phyloP scores from a whole-genome alignment of 2,113 vertebrate genomes.

The Brienomyrus brachyistius region DNA sequence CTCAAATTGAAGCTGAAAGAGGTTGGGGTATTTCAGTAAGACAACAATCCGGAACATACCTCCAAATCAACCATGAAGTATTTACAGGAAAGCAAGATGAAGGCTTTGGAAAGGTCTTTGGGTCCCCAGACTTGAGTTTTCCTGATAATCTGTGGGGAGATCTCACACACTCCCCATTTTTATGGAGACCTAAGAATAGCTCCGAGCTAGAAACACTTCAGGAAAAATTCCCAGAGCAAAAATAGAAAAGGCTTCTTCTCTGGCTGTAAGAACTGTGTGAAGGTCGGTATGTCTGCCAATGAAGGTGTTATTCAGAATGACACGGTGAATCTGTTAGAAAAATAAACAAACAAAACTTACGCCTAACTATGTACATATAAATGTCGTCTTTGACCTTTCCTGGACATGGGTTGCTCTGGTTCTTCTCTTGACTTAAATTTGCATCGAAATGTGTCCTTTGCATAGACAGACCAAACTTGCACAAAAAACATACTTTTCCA shows the following conservation, averaged over 20 bases:
- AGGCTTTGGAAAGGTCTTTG: neutral
- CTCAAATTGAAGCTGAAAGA: neutral
- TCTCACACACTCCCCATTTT: neutral
- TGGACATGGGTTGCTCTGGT: neutral
- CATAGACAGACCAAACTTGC: neutral
- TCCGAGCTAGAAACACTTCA: neutral
- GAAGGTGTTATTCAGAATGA: neutral
- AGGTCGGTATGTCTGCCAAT: neutral
- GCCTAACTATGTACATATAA: neutral
- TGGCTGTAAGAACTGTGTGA: neutral
- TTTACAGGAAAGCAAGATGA: slow-evolving; percentile 6
- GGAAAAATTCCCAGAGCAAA: neutral
- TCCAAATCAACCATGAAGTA: neutral
- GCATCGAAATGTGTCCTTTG: neutral
- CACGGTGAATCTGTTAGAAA: neutral
- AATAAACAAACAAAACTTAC: neutral
- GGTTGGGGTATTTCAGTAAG: neutral
- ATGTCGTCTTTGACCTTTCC: neutral
- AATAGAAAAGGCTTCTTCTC: neutral
- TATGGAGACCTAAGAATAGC: neutral
- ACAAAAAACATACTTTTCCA: neutral
- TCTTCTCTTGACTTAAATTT: neutral
- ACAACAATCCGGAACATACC: slow-evolving; percentile 1
- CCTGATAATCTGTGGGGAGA: neutral
- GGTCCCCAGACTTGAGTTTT: neutral